These are phyloP conservation scores for Ametastegia equiseti DNA, from an alignment of 2,888 invertebrate genomes.

Conservation along the genomic window DNA sequence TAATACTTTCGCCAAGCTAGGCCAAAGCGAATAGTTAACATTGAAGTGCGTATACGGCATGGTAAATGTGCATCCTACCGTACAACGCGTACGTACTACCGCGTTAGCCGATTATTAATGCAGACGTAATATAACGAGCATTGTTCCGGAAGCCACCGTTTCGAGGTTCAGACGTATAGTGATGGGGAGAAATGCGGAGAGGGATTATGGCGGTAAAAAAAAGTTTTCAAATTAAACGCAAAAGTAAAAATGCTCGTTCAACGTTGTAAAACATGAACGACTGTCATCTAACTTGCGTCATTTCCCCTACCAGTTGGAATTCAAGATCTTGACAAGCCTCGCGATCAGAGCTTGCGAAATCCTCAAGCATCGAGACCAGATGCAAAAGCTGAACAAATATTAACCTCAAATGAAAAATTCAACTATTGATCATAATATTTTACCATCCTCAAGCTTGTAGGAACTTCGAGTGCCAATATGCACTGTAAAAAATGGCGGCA, in stretches of 20 bases:
- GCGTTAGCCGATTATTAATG: constrained; percentile 26
- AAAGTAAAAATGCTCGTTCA: constrained; percentile 37
- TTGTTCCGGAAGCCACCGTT: constrained; percentile 21
- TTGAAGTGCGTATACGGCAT: not conserved
- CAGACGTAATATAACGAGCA: constrained; percentile 34
- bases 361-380: not conserved
- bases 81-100: not conserved
- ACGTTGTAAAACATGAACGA: constrained; percentile 50
- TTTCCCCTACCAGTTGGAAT: not conserved
- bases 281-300: constrained; percentile 50
- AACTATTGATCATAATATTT: too few relatives aligned
- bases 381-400: too few relatives aligned
- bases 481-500: too few relatives aligned
- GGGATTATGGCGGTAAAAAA: not conserved
- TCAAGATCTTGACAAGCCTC: not conserved
- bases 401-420: too few relatives aligned
- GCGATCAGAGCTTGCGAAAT: not conserved
- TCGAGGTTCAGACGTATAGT: not conserved
- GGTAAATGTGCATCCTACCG: not conserved
- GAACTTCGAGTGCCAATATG: too few relatives aligned
- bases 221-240: constrained; percentile 49
- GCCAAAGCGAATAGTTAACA: not conserved
- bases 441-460: too few relatives aligned
- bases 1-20: not conserved
- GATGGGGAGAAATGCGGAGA: not conserved